These are phyloP conservation scores for Ptilonorhynchus violaceus DNA, from an alignment of 2,113 vertebrate species.

Conservation along the genomic window DNA sequence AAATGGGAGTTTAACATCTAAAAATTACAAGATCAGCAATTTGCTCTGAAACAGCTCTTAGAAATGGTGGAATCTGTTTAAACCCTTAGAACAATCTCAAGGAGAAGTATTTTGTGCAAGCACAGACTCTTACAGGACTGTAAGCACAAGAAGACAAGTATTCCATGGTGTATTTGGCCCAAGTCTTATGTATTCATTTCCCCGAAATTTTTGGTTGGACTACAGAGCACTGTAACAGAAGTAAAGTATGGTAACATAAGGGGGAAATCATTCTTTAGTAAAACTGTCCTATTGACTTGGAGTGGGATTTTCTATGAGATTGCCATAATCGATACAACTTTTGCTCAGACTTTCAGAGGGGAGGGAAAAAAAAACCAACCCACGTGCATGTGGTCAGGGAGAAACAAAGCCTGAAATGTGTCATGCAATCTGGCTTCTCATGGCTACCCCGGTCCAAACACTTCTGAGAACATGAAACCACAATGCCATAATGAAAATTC, in stretches of 20 bases:
- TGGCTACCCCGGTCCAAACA: background rate
- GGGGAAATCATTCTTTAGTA: background rate
- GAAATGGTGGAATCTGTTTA: background rate
- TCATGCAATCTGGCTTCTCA: conserved; percentile 22
- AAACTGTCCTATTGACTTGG: background rate
- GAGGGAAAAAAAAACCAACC: background rate
- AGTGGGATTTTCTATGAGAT: background rate
- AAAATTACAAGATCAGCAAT: background rate
- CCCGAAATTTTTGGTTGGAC: background rate
- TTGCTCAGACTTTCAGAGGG: background rate
- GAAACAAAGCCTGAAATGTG: conserved; percentile 36
- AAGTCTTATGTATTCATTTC: accelerated
- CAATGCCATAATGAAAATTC: conserved; percentile 51
- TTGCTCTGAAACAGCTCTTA: background rate
- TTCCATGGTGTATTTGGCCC: background rate
- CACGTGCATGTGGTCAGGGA: background rate
- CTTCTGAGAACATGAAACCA: conserved; percentile 58
- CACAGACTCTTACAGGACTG: background rate
- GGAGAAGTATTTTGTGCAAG: background rate
- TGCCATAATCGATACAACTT: background rate
- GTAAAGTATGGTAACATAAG: background rate
- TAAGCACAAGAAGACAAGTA: background rate
- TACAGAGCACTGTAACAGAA: background rate
- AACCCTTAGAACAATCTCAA: background rate
- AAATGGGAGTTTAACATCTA: background rate